Percentiles rank a stretch among this genome's conserved stretches.
Conservation (phyloP, 1,140 invertebrate species). For the Anoplophora glabripennis region DNA sequence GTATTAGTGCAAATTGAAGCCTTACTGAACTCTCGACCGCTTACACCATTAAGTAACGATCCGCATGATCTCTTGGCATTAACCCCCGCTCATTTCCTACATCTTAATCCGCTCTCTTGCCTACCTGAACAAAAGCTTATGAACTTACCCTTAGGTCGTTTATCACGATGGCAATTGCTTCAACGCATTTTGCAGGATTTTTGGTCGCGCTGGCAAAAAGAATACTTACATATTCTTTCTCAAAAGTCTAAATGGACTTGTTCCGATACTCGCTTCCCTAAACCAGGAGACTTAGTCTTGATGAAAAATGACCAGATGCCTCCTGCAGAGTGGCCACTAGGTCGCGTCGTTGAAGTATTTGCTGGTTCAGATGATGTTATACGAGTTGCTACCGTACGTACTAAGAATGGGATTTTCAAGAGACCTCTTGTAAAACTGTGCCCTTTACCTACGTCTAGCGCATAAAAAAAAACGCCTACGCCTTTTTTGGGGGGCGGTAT, state of each 20-base stretch:
- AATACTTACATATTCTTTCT: slow-evolving; percentile 39
- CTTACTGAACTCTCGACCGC: slow-evolving; percentile 38
- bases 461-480: too few relatives aligned
- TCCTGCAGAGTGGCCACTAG: too few relatives aligned
- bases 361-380: too few relatives aligned
- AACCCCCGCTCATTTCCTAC: slow-evolving; percentile 34
- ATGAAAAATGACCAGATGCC: too few relatives aligned
- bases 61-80: slow-evolving; percentile 38
- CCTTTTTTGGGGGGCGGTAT: too few relatives aligned
- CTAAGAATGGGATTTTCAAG: too few relatives aligned
- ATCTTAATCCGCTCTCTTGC: slow-evolving; percentile 34
- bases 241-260: slow-evolving; percentile 32
- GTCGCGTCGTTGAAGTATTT: too few relatives aligned
- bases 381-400: too few relatives aligned
- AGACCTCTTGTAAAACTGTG: too few relatives aligned
- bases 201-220: slow-evolving; percentile 36
- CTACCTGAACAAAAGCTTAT: slow-evolving; percentile 21
- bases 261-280: too few relatives aligned
- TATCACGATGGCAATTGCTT: slow-evolving; percentile 34
- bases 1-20: slow-evolving; percentile 36
- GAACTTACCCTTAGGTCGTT: slow-evolving; percentile 9
- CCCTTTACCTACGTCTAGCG: too few relatives aligned
- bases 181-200: slow-evolving; percentile 36
- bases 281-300: too few relatives aligned
- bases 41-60: slow-evolving; percentile 37